phyloP scores from a whole-genome alignment of 2,888 invertebrate species.

The Nephrocerus scutellatus region DNA sequence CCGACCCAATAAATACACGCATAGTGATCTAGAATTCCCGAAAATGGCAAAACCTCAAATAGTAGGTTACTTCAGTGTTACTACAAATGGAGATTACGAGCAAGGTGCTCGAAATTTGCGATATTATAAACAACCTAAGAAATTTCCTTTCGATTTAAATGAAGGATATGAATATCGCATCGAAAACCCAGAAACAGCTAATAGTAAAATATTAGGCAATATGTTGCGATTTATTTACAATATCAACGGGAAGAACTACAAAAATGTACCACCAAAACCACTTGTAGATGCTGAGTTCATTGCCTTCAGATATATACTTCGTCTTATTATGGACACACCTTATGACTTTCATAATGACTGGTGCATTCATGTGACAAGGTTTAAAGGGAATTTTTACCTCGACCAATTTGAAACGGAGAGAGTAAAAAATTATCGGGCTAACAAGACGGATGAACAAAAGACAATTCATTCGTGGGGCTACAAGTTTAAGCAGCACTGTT shows the following conservation, averaged over 20 bases:
- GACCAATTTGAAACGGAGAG: constrained; percentile 60
- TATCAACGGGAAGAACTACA: constrained; percentile 21
- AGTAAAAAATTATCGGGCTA: constrained; percentile 44
- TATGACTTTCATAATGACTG: constrained; percentile 62
- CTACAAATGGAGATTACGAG: constrained; percentile 42
- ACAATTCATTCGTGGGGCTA: constrained; percentile 61
- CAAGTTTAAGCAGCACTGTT: constrained; percentile 70
- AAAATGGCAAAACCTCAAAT: constrained; percentile 50
- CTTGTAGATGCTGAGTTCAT: constrained; percentile 51
- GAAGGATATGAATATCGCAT: no score
- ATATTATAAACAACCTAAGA: constrained; percentile 46
- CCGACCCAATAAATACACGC: constrained; percentile 14
- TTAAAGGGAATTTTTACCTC: constrained; percentile 61
- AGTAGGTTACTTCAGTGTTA: constrained; percentile 53
- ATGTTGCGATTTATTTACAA: constrained; percentile 29
- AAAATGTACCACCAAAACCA: constrained; percentile 23
- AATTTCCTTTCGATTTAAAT: constrained; percentile 30
- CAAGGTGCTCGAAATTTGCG: constrained; percentile 47
- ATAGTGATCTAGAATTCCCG: constrained; percentile 39
- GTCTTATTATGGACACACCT: constrained; percentile 60
- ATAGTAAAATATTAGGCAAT: constrained; percentile 27
- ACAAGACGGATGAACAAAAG: constrained; percentile 51
- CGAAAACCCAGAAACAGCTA: constrained; percentile 32
- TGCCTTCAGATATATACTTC: constrained; percentile 64
- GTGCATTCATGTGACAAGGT: constrained; percentile 61